These are phyloP conservation scores for Cebus imitator DNA, from an alignment of 2,113 vertebrate genomes.

Conservation along the genomic window DNA sequence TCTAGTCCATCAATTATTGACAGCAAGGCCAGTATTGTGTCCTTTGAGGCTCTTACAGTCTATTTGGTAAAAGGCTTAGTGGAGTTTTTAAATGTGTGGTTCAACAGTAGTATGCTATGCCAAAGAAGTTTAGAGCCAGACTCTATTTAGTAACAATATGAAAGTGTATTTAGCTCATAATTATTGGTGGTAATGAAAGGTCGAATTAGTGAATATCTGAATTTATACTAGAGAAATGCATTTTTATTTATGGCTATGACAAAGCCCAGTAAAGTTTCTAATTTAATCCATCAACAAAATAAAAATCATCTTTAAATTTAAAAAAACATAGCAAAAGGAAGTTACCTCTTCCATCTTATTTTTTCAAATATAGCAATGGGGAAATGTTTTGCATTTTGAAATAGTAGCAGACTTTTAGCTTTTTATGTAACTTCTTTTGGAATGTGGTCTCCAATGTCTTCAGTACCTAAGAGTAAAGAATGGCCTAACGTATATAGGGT, in stretches of 20 bases:
- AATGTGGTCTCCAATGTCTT: not conserved
- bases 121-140: not conserved
- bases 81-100: not conserved
- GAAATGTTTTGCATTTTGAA: not conserved
- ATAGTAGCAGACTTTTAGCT: not conserved
- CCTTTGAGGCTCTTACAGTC: not conserved
- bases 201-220: not conserved
- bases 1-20: conserved; percentile 28
- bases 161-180: not conserved
- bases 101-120: not conserved
- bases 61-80: conserved; percentile 18
- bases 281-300: not conserved
- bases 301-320: not conserved
- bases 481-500: not conserved
- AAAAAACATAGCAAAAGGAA: not conserved
- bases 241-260: not conserved
- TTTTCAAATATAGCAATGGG: not conserved
- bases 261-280: not conserved
- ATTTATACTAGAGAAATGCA: not conserved
- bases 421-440: not conserved
- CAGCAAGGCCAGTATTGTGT: not conserved
- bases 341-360: not conserved
- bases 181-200: not conserved
- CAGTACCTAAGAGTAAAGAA: not conserved
- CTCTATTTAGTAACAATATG: not conserved